Base-by-base conservation (phyloP, 1,140 invertebrate genomes). In the Drosophila suzukii region DNA sequence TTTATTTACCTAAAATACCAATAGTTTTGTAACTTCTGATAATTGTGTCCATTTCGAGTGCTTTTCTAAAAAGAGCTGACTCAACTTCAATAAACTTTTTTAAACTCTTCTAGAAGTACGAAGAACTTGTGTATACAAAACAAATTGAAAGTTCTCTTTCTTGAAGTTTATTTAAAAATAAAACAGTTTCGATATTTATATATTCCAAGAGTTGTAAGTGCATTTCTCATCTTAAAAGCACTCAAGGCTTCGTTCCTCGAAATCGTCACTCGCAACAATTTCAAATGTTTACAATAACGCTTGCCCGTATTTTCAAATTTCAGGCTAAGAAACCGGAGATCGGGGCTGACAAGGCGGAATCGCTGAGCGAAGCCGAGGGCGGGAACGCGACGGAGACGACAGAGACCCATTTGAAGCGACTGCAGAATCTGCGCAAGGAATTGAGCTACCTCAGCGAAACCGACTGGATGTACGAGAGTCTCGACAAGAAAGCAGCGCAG, bases 401-500 rank as follows among this genome's bases (percentile, higher is more conserved):
- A 24, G 94, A 94, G 57, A 81, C 92, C 24, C 95, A 95, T 55
- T 91, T 93, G n/a, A 95, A 95, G 84, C 93, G 95, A 57, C 93
- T 96, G 36, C 94, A 95, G 81, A 92, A 93, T 11, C 86, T 96
- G 51, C 92, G 95, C 72, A 95, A 95, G 84, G 95, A 95, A 91
- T 90, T 96, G 38, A 94, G 95, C 54, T 95, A 94, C 79, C 92
- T 96, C 12, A 95, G 95, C 90, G 92, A 93, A 12, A 95, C 95
- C 6, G 95, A 95, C 78, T 96, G 95, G 95, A 94, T 94, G 90
- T 96, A 95, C 93, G 94, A 95, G 58, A 93, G 88, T 17, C 53
- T 91, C 6, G 90, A 92, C 6, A 92, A 79, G 32, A 89, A 81
- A 50, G 74, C 68, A 4, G 75, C 81, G 24, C 72, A 76, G 36